phyloP scores from a whole-genome alignment of 2,797 vertebrate species.

The Protosalanx chinensis region DNA sequence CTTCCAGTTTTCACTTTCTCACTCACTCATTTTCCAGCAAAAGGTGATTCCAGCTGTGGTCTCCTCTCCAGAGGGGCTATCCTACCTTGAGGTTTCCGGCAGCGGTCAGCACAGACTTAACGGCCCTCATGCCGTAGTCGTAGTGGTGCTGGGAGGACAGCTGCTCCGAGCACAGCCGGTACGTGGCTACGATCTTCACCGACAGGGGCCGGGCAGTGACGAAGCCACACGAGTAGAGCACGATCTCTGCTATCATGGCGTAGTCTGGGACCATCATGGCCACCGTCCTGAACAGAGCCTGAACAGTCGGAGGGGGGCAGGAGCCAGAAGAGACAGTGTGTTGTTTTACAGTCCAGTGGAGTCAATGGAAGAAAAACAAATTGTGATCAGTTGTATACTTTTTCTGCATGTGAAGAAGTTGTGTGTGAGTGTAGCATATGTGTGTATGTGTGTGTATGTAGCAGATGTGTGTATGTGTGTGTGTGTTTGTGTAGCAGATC shows the following conservation, averaged over 20 bases:
- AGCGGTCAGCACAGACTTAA: slow-evolving; percentile 88
- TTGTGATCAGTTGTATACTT: too few species aligned
- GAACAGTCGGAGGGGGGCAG: background rate
- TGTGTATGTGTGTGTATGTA: background rate
- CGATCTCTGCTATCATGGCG: slow-evolving; percentile 90
- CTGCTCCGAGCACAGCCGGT: slow-evolving; percentile 87
- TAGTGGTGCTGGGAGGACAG: slow-evolving; percentile 89
- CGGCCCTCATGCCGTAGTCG: slow-evolving; percentile 91
- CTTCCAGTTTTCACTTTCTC: background rate
- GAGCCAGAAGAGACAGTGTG: background rate
- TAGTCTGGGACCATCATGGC: slow-evolving; percentile 97
- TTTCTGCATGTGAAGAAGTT: too few species aligned
- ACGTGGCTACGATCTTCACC: slow-evolving; percentile 87
- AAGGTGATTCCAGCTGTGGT: too few species aligned
- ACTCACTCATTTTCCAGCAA: background rate
- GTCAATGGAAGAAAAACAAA: too few species aligned
- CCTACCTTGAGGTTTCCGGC: slow-evolving; percentile 89
- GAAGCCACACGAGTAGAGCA: slow-evolving; percentile 89
- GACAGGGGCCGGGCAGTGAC: slow-evolving; percentile 86
- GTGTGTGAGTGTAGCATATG: background rate
- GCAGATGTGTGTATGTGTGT: background rate
- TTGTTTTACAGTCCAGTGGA: background rate
- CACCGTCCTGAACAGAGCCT: slow-evolving; percentile 90
- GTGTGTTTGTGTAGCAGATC: background rate
- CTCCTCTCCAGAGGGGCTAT: background rate